Evolutionary conservation across 2,113 vertebrate genomes (phyloP).

Genomic region (Tamias sibiricus): DNA sequence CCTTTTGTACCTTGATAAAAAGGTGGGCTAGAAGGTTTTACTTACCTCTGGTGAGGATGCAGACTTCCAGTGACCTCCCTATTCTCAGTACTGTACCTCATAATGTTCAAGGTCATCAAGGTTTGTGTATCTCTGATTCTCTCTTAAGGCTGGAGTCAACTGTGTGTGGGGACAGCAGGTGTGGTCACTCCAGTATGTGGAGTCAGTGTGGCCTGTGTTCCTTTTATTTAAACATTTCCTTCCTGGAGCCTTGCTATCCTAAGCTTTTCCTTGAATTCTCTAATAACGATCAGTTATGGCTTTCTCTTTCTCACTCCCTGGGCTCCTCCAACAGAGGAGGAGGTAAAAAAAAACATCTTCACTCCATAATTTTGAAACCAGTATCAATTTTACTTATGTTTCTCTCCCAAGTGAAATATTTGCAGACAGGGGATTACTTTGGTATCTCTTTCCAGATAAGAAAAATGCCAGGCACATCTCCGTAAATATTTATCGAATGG

Average conservation of each 20-base stretch:
- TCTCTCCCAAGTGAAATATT: neutral
- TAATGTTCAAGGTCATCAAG: neutral
- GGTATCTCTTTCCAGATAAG: neutral
- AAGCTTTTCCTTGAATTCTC: neutral
- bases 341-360: neutral
- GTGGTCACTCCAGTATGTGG: neutral
- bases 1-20: neutral
- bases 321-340: neutral
- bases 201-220: neutral
- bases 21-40: too few species aligned
- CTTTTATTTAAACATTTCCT: neutral
- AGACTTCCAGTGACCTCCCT: neutral
- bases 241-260: neutral
- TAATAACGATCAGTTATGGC: neutral
- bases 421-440: neutral
- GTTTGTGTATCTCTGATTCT: neutral
- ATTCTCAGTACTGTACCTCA: neutral
- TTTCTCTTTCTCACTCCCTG: slow-evolving; percentile 14
- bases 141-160: neutral
- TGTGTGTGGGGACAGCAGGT: too few species aligned
- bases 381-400: neutral
- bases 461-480: neutral
- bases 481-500: neutral
- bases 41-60: neutral
- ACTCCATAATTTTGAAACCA: neutral